phyloP scores from a whole-genome alignment of 2,888 invertebrate species.

The Tubulanus polymorphus region DNA sequence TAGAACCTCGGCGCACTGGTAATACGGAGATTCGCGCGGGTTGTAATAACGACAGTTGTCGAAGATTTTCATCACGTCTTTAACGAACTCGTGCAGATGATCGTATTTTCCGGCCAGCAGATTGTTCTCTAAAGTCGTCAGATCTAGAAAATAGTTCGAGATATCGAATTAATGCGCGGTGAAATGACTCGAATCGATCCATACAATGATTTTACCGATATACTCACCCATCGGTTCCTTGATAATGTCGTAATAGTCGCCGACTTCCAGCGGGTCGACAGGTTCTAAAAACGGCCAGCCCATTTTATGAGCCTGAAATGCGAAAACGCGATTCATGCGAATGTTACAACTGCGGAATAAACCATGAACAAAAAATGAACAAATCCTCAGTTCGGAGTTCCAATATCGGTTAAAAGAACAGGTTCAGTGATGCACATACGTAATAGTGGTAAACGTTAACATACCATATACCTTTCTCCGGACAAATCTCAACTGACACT shows the following conservation, averaged over 20 bases:
- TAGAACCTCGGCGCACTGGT: conserved; percentile 90
- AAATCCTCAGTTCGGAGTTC: too few relatives aligned
- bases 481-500: too few relatives aligned
- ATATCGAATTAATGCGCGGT: too few relatives aligned
- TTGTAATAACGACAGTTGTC: conserved; percentile 98
- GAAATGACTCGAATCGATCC: too few relatives aligned
- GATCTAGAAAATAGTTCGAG: conserved; percentile 66
- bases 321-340: not conserved
- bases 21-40: conserved; percentile 91
- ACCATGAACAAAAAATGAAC: not conserved
- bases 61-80: conserved; percentile 97
- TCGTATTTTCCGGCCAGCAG: conserved; percentile 78
- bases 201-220: too few relatives aligned
- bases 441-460: too few relatives aligned
- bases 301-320: conserved; percentile 78
- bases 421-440: not conserved
- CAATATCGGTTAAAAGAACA: too few relatives aligned
- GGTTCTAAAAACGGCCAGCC: conserved; percentile 98
- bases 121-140: conserved; percentile 78
- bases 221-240: conserved; percentile 55
- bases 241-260: conserved; percentile 81
- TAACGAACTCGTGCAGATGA: conserved; percentile 89
- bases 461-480: too few relatives aligned
- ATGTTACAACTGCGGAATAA: not conserved
- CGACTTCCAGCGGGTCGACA: conserved; percentile 91